A percentile compares a stretch with the other conserved stretches of the same genome.
These are phyloP conservation scores for Rhopalosiphum padi DNA, from an alignment of 1,140 invertebrate species.

Conservation along the genomic window DNA sequence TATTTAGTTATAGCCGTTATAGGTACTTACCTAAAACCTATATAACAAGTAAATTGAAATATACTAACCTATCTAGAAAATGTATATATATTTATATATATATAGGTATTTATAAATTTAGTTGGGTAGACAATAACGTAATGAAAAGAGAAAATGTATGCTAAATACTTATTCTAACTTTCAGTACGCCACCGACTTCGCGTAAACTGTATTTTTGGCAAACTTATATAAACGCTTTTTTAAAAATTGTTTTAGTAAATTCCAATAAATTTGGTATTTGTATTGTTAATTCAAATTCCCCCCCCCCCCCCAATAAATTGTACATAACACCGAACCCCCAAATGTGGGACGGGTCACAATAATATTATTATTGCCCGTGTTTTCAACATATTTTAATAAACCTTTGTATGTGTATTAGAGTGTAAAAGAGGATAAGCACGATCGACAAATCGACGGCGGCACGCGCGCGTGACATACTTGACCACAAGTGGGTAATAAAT, in stretches of 20 bases:
- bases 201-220: background rate
- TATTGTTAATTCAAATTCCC: background rate
- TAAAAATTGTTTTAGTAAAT: too few relatives aligned
- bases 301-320: too few relatives aligned
- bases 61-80: too few relatives aligned
- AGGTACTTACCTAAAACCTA: too few relatives aligned
- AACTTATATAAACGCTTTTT: too few relatives aligned
- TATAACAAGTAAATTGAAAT: too few relatives aligned
- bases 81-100: too few relatives aligned
- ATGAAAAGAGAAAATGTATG: background rate
- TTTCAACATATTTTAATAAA: too few relatives aligned
- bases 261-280: background rate
- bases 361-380: background rate
- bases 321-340: too few relatives aligned
- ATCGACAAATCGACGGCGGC: background rate
- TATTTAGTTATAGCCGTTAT: too few relatives aligned
- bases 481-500: conserved; percentile 76
- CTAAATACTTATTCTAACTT: background rate
- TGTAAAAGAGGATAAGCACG: background rate
- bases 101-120: too few relatives aligned
- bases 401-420: background rate
- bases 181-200: background rate
- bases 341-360: too few relatives aligned
- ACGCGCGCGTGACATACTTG: conserved; percentile 66
- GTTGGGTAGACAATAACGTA: background rate